Percentiles rank a stretch among this genome's conserved stretches.
Evolutionary conservation across 2,888 invertebrate species (phyloP).

Genomic region (Drosophila mayaguana): DNA sequence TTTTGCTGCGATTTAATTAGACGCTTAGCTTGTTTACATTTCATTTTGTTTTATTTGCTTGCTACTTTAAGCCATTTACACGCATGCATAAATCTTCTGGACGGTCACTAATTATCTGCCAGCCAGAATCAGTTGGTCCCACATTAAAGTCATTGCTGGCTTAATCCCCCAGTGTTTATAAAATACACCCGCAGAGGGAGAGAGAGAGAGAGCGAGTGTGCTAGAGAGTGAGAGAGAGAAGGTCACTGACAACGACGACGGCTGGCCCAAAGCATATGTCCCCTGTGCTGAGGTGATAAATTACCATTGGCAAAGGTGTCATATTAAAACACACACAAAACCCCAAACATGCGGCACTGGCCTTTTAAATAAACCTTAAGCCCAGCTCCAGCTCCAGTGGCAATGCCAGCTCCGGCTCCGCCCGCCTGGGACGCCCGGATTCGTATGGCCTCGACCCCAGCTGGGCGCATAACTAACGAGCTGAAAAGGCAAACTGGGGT

Average conservation of each 20-base stretch:
- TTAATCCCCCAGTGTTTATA: constrained; percentile 75
- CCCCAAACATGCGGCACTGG: constrained; percentile 77
- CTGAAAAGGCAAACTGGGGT: constrained; percentile 61
- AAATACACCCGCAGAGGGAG: constrained; percentile 32
- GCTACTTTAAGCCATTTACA: constrained; percentile 76
- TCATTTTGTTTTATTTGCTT: constrained; percentile 67
- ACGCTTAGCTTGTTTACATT: constrained; percentile 72
- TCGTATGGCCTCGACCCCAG: constrained; percentile 27
- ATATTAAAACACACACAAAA: constrained; percentile 77
- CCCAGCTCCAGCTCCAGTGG: constrained; percentile 14
- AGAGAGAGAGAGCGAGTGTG: too few species aligned
- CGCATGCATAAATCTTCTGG: constrained; percentile 75
- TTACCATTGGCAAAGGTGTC: constrained; percentile 81
- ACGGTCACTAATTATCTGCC: constrained; percentile 74
- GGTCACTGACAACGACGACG: constrained; percentile 7
- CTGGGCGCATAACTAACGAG: constrained; percentile 77
- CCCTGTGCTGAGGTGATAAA: constrained; percentile 77
- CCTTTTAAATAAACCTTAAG: constrained; percentile 81
- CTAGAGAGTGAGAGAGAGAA: background rate
- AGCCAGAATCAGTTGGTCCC: constrained; percentile 71
- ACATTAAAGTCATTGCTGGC: constrained; percentile 65
- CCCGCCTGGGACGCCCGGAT: constrained; percentile 14
- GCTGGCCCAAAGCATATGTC: constrained; percentile 62
- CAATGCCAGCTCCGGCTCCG: constrained; percentile 15
- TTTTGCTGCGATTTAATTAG: constrained; percentile 66